These are phyloP conservation scores for Phalacrocorax pelagicus DNA, from an alignment of 2,113 vertebrate species.

Conservation along the genomic window DNA sequence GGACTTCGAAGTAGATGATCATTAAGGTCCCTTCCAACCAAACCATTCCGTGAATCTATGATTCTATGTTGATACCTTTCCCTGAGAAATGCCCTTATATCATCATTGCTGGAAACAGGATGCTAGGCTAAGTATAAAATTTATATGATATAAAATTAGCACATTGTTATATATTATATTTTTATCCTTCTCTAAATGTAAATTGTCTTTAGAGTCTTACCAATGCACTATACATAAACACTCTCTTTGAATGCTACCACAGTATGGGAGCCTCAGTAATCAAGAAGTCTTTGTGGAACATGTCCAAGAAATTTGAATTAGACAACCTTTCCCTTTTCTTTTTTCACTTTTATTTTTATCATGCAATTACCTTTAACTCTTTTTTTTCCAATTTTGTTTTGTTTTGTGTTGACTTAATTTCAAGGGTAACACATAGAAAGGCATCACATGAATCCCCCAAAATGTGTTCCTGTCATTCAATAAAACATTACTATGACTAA, in stretches of 20 bases:
- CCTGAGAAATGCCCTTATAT: not conserved
- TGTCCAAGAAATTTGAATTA: not conserved
- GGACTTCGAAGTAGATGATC: no score
- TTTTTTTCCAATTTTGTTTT: not conserved
- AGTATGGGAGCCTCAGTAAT: not conserved
- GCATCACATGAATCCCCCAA: not conserved
- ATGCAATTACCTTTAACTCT: not conserved
- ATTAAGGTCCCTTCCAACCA: no score
- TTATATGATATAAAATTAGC: not conserved
- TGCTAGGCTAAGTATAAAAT: not conserved
- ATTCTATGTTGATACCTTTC: not conserved
- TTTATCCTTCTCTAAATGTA: not conserved
- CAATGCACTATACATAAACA: not conserved
- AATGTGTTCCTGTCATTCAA: not conserved
- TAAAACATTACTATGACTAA: not conserved
- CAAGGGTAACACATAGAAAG: not conserved
- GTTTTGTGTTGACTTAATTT: accelerated
- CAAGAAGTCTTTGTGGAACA: not conserved
- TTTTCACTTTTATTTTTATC: not conserved
- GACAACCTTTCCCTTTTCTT: not conserved
- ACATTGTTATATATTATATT: not conserved
- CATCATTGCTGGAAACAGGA: not conserved
- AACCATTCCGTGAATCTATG: not conserved
- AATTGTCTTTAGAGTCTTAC: not conserved
- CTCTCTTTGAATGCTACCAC: not conserved